These are phyloP conservation scores for Miniopterus natalensis DNA, from an alignment of 2,113 vertebrate genomes.

Conservation along the genomic window DNA sequence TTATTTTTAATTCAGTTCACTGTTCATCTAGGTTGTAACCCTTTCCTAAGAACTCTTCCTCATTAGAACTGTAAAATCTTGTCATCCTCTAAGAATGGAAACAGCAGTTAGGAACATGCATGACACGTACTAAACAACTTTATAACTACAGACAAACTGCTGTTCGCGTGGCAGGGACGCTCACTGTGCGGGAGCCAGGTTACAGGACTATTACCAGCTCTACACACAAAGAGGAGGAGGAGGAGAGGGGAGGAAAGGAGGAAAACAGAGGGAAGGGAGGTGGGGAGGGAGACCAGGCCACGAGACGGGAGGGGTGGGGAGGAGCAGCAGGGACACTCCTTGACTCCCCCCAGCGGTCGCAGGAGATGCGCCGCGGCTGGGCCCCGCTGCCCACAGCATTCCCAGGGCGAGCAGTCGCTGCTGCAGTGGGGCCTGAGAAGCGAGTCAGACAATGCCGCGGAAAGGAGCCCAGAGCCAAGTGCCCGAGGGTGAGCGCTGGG, in stretches of 20 bases:
- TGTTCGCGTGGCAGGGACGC: slow-evolving; percentile 37
- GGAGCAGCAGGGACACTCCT: slow-evolving; percentile 45
- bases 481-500: neutral
- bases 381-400: neutral
- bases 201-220: slow-evolving; percentile 20
- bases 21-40: slow-evolving; percentile 74
- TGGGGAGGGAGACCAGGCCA: neutral
- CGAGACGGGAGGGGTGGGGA: neutral
- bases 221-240: slow-evolving; percentile 10
- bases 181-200: slow-evolving; percentile 41
- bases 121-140: slow-evolving; percentile 80
- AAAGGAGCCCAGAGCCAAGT: neutral
- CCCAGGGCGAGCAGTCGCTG: neutral
- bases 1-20: slow-evolving; percentile 56
- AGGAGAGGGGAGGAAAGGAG: too few species aligned
- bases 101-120: slow-evolving; percentile 76
- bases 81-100: slow-evolving; percentile 69
- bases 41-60: slow-evolving; percentile 63
- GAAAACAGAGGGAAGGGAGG: too few species aligned
- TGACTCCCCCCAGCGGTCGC: slow-evolving; percentile 82
- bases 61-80: slow-evolving; percentile 74
- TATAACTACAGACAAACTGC: slow-evolving; percentile 77
- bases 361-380: slow-evolving; percentile 12
- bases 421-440: neutral
- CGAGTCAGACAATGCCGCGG: neutral